Evolutionary conservation across 2,888 invertebrate species (phyloP).

Genomic region (Aspidiotus rigidus): DNA sequence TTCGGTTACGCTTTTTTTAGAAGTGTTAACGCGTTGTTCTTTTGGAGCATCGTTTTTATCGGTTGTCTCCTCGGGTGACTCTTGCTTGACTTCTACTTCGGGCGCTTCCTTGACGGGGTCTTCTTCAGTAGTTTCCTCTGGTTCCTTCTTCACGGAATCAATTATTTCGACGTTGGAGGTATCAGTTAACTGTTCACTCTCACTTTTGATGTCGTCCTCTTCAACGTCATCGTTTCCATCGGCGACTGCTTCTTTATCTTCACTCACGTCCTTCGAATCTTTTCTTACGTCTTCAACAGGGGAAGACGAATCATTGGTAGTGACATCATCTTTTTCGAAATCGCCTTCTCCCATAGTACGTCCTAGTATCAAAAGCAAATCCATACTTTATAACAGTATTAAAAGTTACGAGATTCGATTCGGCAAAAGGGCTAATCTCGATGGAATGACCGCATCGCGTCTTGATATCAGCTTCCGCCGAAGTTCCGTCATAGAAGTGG

Average conservation of each 20-base stretch:
- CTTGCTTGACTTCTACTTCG: slow-evolving; percentile 3
- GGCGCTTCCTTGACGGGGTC: neutral
- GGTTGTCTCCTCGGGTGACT: slow-evolving; percentile 7
- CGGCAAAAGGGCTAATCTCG: too few relatives aligned
- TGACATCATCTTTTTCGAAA: slow-evolving; percentile 27
- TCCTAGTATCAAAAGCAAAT: slow-evolving; percentile 34
- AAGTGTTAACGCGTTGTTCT: slow-evolving; percentile 28
- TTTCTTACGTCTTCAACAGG: neutral
- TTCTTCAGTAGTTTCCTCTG: neutral
- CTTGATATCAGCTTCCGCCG: neutral
- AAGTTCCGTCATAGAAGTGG: neutral
- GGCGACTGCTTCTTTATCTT: slow-evolving; percentile 25
- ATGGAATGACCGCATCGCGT: neutral
- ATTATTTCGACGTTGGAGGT: neutral
- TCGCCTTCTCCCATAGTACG: slow-evolving; percentile 28
- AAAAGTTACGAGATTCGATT: neutral
- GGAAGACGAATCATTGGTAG: slow-evolving; percentile 18
- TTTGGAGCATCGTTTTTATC: slow-evolving; percentile 21
- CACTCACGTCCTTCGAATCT: slow-evolving; percentile 17
- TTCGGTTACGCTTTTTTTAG: slow-evolving; percentile 29
- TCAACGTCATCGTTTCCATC: slow-evolving; percentile 21
- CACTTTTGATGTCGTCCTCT: neutral
- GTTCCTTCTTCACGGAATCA: slow-evolving; percentile 11
- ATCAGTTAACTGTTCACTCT: neutral
- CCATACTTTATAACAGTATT: slow-evolving; percentile 29